Evolutionary conservation across 2,888 invertebrate species (phyloP), one percentile per base, ranked within the genome.

Genomic region (Anarsia innoxiella): DNA sequence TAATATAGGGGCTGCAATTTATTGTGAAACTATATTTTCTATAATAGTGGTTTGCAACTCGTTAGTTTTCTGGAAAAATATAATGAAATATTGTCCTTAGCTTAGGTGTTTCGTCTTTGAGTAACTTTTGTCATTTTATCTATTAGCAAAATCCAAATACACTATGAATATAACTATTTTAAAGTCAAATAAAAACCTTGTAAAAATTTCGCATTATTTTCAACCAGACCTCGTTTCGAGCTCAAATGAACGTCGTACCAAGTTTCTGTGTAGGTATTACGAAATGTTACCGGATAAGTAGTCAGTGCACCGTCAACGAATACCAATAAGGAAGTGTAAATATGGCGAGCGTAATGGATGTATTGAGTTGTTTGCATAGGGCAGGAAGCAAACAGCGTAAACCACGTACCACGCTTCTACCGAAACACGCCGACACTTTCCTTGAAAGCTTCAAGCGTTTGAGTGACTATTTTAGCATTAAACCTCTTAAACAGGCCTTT

Each of bases 351-450:
- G 15, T 2, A 26, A 15, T 27, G 40, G 40, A 13, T 14, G 34
- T 35, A 35, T 26, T 33, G 37, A 39, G 29, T 27, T 46, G 45
- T 49, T 46, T 49, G 36, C 33, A 15, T 39, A 40, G 44, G 49
- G 37, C 43, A 40, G 45, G 28, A 28, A 35, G 41, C 40, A 44
- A 46, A 47, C 39, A 39, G n/a, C 29, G 31, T 25, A 35, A 37
- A 31, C 26, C 35, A 27, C 13, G 33, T 38, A 19, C 6, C 26
- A 25, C 35, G 41, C 41, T 40, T 25, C 39, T 26, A 40, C 41
- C 41, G 34, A 36, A 41, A 47, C 45, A 47, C 45, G 37, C 35
- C 19, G n/a, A n/a, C n/a, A n/a, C n/a, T n/a, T n/a, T n/a, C n/a
- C n/a, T n/a, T n/a, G n/a, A n/a, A n/a, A n/a, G n/a, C n/a, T n/a